Conservation (phyloP, 2,797 vertebrate genomes). For the Cossypha polioptera region DNA sequence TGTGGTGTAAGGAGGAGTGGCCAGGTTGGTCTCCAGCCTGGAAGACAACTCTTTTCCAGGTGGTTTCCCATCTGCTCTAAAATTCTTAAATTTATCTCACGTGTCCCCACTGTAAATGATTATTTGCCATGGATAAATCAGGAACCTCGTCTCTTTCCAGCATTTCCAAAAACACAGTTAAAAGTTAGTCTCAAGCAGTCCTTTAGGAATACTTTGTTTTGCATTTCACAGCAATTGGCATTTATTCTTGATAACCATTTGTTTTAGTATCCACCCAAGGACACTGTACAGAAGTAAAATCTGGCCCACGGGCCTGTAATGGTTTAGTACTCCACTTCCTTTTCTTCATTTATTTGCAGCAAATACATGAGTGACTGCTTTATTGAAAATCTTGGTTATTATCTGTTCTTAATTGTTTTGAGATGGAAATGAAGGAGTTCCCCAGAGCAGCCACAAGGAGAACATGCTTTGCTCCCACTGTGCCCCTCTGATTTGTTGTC, state of each 20-base stretch:
- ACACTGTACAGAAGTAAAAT: neutral
- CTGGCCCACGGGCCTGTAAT: slow-evolving; percentile 11
- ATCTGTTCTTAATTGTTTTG: slow-evolving; percentile 20
- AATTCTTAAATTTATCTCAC: neutral
- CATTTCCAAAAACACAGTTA: neutral
- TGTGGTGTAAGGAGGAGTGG: neutral
- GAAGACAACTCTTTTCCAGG: neutral
- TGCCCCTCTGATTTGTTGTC: neutral
- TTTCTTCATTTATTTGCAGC: slow-evolving; percentile 39
- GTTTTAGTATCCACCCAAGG: slow-evolving; percentile 23
- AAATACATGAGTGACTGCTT: slow-evolving; percentile 14
- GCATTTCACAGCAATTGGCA: neutral
- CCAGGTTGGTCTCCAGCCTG: neutral
- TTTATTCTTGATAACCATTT: slow-evolving; percentile 45
- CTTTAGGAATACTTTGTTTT: slow-evolving; percentile 24
- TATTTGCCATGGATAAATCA: neutral
- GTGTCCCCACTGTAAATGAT: neutral
- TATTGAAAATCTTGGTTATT: slow-evolving; percentile 32
- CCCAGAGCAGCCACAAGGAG: neutral
- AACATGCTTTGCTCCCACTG: neutral
- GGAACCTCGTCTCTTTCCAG: neutral
- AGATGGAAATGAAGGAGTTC: slow-evolving; percentile 8
- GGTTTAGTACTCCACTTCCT: neutral
- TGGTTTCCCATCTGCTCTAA: slow-evolving; percentile 9
- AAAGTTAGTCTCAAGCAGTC: neutral